phyloP scores from a whole-genome alignment of 2,888 invertebrate genomes.

The Polydrusus pterygomalis region DNA sequence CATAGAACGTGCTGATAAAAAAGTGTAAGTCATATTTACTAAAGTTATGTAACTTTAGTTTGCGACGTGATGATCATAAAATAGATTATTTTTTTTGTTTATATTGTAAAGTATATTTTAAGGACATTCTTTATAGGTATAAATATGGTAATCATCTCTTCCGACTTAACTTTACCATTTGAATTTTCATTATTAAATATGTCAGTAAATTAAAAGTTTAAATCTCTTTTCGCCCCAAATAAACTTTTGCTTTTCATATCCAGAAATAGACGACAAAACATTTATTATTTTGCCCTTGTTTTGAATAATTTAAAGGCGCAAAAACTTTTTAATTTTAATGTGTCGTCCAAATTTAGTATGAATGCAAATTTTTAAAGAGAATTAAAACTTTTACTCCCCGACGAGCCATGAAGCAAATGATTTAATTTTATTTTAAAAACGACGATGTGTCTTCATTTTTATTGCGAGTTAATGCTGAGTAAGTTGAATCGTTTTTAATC shows the following conservation, averaged over 20 bases:
- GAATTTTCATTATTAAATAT: slow-evolving; percentile 37
- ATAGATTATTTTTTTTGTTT: too few species aligned
- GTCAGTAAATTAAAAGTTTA: not conserved
- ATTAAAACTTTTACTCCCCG: slow-evolving; percentile 50
- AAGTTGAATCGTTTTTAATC: too few species aligned
- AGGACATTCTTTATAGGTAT: not conserved
- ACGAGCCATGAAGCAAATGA: slow-evolving; percentile 42
- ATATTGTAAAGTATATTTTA: too few species aligned
- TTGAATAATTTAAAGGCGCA: slow-evolving; percentile 32
- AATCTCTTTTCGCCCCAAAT: slow-evolving; percentile 4
- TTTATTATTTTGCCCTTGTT: slow-evolving; percentile 39
- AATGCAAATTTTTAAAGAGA: slow-evolving; percentile 52
- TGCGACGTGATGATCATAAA: too few species aligned
- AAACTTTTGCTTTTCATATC: slow-evolving; percentile 19
- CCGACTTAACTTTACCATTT: not conserved
- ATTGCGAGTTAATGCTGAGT: too few species aligned
- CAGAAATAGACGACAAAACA: slow-evolving; percentile 26
- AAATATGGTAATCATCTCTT: slow-evolving; percentile 2
- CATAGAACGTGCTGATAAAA: too few species aligned
- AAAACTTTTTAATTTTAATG: slow-evolving; percentile 50
- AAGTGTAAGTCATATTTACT: too few species aligned
- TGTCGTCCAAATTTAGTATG: slow-evolving; percentile 39
- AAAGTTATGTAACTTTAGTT: too few species aligned
- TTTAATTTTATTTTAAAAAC: slow-evolving; percentile 42
- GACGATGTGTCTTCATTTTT: slow-evolving; percentile 48